phyloP scores from a whole-genome alignment of 2,888 invertebrate species.

The Disparrhopalites patrizii region DNA sequence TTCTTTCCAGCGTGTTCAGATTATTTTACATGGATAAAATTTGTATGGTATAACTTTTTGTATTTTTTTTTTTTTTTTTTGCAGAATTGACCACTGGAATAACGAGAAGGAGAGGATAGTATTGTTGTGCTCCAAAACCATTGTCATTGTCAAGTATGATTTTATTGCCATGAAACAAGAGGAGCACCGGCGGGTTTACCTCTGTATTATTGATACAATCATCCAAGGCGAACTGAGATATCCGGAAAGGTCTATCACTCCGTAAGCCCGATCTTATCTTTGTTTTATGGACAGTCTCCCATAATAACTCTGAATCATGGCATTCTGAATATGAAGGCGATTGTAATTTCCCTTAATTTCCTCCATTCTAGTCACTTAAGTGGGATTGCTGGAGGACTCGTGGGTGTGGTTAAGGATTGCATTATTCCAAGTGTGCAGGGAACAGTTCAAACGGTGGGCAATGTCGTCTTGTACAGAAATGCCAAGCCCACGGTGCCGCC shows the following conservation, averaged over 20 bases:
- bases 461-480: conserved; percentile 39
- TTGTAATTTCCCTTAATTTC: no score
- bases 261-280: conserved; percentile 61
- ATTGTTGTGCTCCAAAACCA: conserved; percentile 66
- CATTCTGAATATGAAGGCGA: neutral
- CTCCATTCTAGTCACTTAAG: conserved; percentile 65
- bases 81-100: conserved; percentile 81
- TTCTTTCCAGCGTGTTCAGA: no score
- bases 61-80: neutral
- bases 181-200: conserved; percentile 65
- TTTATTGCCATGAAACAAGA: conserved; percentile 74
- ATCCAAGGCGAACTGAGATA: conserved; percentile 75
- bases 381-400: conserved; percentile 67
- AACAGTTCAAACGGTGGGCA: conserved; percentile 48
- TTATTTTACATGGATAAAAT: neutral
- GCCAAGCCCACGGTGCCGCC: conserved; percentile 8
- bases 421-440: conserved; percentile 56
- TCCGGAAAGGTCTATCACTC: conserved; percentile 72
- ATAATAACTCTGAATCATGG: neutral
- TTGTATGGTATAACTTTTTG: neutral
- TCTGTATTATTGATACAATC: conserved; percentile 67
- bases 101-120: conserved; percentile 77
- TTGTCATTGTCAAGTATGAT: conserved; percentile 76
- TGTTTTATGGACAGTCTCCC: neutral
- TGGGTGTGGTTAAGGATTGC: conserved; percentile 65